Evolutionary conservation across 2,797 vertebrate genomes (phyloP).

Genomic region (Myripristis jacobus): DNA sequence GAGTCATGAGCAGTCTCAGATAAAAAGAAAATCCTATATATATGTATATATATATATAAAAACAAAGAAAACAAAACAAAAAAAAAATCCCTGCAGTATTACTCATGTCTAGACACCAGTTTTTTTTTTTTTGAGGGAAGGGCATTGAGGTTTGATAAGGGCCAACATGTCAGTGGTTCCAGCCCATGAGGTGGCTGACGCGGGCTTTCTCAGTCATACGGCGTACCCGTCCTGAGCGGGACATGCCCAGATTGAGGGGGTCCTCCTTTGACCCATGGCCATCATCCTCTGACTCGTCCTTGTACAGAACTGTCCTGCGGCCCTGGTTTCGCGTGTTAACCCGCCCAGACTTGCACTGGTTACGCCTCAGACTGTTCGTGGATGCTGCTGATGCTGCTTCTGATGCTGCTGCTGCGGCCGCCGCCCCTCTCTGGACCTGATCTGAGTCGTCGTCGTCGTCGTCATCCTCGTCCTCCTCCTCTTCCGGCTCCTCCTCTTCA

Average conservation of each 20-base stretch:
- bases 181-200: slow-evolving; percentile 99
- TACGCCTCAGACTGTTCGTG: slow-evolving; percentile 44
- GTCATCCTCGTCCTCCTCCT: slow-evolving; percentile 78
- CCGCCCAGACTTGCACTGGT: slow-evolving; percentile 78
- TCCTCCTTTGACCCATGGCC: slow-evolving; percentile 89
- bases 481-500: slow-evolving; percentile 81
- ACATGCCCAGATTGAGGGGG: slow-evolving; percentile 96
- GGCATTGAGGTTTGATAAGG: slow-evolving; percentile 55
- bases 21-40: slow-evolving; percentile 62
- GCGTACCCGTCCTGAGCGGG: slow-evolving; percentile 95
- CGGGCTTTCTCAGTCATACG: slow-evolving; percentile 99
- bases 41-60: slow-evolving; percentile 61
- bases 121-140: slow-evolving; percentile 16
- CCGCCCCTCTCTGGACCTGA: slow-evolving; percentile 76
- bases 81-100: slow-evolving; percentile 95
- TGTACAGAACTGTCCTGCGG: slow-evolving; percentile 94
- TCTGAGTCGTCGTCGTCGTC: slow-evolving; percentile 74
- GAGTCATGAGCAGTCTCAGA: slow-evolving; percentile 75
- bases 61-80: slow-evolving; percentile 74
- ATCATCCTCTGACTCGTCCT: slow-evolving; percentile 93
- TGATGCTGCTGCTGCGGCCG: slow-evolving; percentile 62
- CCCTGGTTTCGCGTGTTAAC: slow-evolving; percentile 97
- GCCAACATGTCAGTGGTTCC: slow-evolving; percentile 90
- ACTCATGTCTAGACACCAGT: slow-evolving; percentile 53
- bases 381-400: slow-evolving; percentile 4